Base-by-base conservation (phyloP, 1,140 invertebrate genomes). In the Drosophila seguyi region DNA sequence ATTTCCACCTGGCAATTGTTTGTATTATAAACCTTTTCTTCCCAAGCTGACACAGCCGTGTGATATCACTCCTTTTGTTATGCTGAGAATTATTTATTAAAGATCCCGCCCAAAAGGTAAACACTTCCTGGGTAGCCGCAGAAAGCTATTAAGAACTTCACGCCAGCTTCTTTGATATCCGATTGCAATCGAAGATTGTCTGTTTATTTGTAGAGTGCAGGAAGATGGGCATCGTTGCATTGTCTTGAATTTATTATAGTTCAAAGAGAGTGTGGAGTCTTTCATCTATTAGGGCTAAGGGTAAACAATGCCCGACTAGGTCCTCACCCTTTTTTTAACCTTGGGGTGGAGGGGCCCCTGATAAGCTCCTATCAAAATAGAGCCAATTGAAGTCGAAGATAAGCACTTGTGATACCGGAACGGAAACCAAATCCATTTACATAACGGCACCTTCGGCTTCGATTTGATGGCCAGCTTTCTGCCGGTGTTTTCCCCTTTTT, bases 391-490 rank as follows among this genome's bases (percentile, higher is more conserved):
- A 38, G 27, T 22, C 29, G 25, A 27, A 69, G 82, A 86, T 82
- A 86, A 87, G 79, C 68, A 27, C 31, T 65, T 63, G 34, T 66
- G 74, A 81, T 81, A 85, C 38, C 63, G 52, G 39, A 79, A 73
- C 79, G 82, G 83, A 86, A 86, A 86, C 75, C 45, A 63, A 58
- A 75, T 63, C 61, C 61, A 79, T 87, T 87, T 86, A 82, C 83
- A 79, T 79, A 87, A 79, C 83, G 47, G 55, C 39, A 22, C 20
- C 52, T 25, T 50, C 18, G 52, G 52, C 31, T 48, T 41, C 31
- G 45, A 41, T 45, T 71, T 85, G 72, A 86, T 81, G 66, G 74
- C 47, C 68, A 67, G 68, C 53, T 79, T 71, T 72, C 66, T 36
- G 31, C 20, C 50, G 63, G 48, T 69, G 67, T 58, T 58, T 72